Base-by-base conservation (phyloP, 1,140 invertebrate species). In the Harpegnathos saltator region DNA sequence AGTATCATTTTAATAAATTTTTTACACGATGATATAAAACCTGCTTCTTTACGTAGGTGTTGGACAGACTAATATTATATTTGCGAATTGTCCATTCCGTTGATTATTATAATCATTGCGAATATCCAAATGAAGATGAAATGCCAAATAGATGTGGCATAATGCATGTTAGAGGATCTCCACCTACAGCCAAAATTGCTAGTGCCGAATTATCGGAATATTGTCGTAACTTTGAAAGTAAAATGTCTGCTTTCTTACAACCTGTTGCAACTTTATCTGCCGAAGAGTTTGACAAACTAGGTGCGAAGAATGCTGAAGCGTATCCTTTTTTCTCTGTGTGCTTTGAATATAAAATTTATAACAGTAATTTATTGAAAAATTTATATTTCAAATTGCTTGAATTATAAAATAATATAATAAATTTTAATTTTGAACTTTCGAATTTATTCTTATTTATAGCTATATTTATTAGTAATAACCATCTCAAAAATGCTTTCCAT, bases 71-170 rank as follows among this genome's bases (percentile, higher is more conserved):
- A 56, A 96, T 99, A 48, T 93, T 99, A 12, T 99, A 99, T 92
- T 94, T 99, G 83, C 96, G 99, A 50, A 96, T 99, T 61, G 99
- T 99, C 0, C 99, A 99, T 94, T 99, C 99, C 0, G 97, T 99
- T 61, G 99, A 99, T 94, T 99, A 99, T 92, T 99, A 99, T 93
- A 99, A 99, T 94, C 98, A 99, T 89, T 98, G 98, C 90, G 99
- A 99, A 91, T 99, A 99, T 95, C 98, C 99, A 0, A 99, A 99
- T 92, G 99, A 99, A 94, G 99, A 99, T 94, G 99, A 99, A 92
- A 99, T 99, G 99, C 99, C 99, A 0, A 99, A 99, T 93, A 95
- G 99, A 38, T 99, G 99, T 94, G 99, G 99, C 17, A 99, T 99
- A 83, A 98, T 99, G 95, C 99, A 99, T 93, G 98, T 98, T 0